Conservation (phyloP, 2,888 invertebrate genomes). For the Tromatobia lineatoria region DNA sequence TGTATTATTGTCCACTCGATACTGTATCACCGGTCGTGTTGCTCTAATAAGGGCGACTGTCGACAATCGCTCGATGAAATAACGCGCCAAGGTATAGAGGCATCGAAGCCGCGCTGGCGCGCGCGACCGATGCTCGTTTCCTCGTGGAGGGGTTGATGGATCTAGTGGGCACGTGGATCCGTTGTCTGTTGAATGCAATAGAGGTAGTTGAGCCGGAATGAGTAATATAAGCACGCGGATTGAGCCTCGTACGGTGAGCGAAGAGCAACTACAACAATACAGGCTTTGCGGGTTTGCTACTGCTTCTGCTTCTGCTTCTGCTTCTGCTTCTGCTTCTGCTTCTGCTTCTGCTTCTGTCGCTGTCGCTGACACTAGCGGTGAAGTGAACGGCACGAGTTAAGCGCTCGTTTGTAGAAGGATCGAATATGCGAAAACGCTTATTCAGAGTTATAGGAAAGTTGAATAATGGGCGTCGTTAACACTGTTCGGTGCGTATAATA, state of each 20-base stretch:
- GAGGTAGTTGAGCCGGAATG: not conserved
- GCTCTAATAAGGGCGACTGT: constrained; percentile 8
- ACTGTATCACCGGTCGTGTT: not conserved
- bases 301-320: not conserved
- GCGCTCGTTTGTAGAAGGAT: not conserved
- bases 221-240: not conserved
- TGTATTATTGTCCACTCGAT: not conserved
- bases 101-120: constrained; percentile 7
- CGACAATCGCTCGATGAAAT: constrained; percentile 14
- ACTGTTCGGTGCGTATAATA: not conserved
- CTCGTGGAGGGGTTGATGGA: constrained; percentile 15
- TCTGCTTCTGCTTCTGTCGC: not conserved
- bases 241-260: not conserved
- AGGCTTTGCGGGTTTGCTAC: not conserved
- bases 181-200: constrained; percentile 10
- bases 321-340: not conserved
- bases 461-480: not conserved
- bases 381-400: not conserved
- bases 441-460: not conserved
- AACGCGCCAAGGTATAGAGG: not conserved
- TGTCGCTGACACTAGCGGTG: not conserved
- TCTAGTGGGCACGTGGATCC: constrained; percentile 10
- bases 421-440: not conserved
- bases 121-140: not conserved
- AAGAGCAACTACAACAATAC: not conserved